phyloP scores from a whole-genome alignment of 2,113 vertebrate genomes.

The Lamprologus speciosus region DNA sequence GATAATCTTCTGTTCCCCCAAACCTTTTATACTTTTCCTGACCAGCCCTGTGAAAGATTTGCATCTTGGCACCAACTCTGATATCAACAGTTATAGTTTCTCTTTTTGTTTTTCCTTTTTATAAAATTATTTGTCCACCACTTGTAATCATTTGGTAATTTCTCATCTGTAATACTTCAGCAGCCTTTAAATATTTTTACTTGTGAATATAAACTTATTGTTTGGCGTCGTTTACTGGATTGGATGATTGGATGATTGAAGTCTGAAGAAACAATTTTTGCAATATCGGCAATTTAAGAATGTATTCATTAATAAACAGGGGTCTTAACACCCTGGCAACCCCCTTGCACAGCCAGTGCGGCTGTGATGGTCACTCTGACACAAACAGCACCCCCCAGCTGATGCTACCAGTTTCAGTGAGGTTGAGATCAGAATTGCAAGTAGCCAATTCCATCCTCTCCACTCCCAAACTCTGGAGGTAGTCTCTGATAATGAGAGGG shows the following conservation, averaged over 20 bases:
- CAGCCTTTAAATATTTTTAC: neutral
- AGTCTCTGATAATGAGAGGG: neutral
- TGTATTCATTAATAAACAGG: neutral
- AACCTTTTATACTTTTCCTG: neutral
- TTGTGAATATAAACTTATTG: rapidly evolving
- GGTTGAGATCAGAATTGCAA: neutral
- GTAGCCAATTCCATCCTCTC: neutral
- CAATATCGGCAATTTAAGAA: neutral
- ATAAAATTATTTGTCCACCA: neutral
- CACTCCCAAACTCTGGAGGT: neutral
- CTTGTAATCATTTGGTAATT: neutral
- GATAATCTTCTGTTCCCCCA: neutral
- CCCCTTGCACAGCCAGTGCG: rapidly evolving
- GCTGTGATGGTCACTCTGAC: rapidly evolving
- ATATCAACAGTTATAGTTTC: neutral
- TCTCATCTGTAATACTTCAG: neutral
- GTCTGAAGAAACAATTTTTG: neutral
- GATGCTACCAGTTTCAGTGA: neutral
- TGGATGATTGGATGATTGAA: neutral
- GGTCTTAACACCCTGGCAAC: neutral
- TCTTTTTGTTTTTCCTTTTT: neutral
- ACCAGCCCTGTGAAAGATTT: neutral
- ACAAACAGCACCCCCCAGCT: neutral
- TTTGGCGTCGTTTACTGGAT: neutral
- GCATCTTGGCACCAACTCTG: neutral